Percentiles rank a stretch among this genome's conserved stretches.
phyloP scores from a whole-genome alignment of 1,140 invertebrate species.

The Trigoniulus corallinus region DNA sequence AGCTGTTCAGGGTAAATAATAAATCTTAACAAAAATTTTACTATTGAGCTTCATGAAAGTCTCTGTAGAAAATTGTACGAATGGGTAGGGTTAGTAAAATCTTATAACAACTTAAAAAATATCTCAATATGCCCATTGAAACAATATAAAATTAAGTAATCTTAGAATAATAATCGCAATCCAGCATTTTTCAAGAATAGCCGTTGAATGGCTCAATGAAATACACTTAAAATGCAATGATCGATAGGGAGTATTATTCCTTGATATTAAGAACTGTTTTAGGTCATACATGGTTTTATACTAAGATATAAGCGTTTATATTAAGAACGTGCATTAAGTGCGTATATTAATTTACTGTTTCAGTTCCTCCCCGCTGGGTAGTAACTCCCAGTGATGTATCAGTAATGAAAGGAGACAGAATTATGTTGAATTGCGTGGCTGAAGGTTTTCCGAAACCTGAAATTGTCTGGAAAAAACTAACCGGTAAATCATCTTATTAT shows the following conservation, averaged over 20 bases:
- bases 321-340: background rate
- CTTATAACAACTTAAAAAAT: background rate
- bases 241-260: too few relatives aligned
- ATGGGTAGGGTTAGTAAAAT: background rate
- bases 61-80: background rate
- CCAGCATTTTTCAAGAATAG: background rate
- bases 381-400: background rate
- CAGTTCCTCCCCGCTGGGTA: conserved; percentile 6
- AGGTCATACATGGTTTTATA: too few relatives aligned
- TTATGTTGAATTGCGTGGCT: conserved; percentile 88
- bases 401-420: conserved; percentile 53
- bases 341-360: background rate
- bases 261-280: too few relatives aligned
- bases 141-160: background rate
- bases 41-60: background rate
- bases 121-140: background rate
- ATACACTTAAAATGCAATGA: too few relatives aligned
- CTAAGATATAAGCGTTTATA: too few relatives aligned
- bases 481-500: conserved; percentile 36
- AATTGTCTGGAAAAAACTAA: conserved; percentile 87
- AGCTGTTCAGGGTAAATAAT: background rate
- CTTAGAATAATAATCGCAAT: background rate
- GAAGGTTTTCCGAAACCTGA: conserved; percentile 85
- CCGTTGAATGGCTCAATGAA: too few relatives aligned
- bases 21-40: background rate